Conservation (phyloP, 2,113 vertebrate species). For the Carassius gibelio region DNA sequence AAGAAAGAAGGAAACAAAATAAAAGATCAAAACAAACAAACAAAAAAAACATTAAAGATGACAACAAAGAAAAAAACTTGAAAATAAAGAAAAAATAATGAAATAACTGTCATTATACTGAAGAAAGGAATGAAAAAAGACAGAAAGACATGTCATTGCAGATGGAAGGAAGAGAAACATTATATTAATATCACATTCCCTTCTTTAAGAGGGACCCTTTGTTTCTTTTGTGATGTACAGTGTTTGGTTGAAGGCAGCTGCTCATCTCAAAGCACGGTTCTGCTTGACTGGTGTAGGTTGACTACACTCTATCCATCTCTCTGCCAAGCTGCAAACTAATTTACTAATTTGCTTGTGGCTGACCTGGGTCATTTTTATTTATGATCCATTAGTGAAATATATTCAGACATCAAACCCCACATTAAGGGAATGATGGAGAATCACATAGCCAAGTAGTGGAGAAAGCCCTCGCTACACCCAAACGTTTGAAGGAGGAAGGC, state of each 20-base stretch:
- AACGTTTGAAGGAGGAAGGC: constrained; percentile 37
- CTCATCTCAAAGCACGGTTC: constrained; percentile 37
- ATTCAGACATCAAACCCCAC: constrained; percentile 68
- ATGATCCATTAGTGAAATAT: constrained; percentile 74
- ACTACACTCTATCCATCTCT: constrained; percentile 64
- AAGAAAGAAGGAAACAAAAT: too few species aligned
- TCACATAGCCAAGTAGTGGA: constrained; percentile 44
- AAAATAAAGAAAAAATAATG: too few species aligned
- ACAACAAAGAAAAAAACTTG: background rate
- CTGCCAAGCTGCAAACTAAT: constrained; percentile 69
- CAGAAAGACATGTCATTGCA: background rate
- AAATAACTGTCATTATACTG: too few species aligned
- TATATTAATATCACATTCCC: background rate
- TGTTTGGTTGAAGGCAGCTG: constrained; percentile 50
- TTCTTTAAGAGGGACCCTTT: background rate
- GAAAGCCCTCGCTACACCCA: constrained; percentile 40
- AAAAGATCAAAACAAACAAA: too few species aligned
- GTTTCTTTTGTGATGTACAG: constrained; percentile 42
- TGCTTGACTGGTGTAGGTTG: constrained; percentile 58
- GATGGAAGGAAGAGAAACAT: background rate
- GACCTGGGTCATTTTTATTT: constrained; percentile 69
- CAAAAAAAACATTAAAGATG: background rate
- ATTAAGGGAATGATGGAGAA: constrained; percentile 60
- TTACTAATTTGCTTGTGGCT: constrained; percentile 73
- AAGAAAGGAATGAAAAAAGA: background rate